These are phyloP conservation scores for Spinibarbus caldwelli DNA, from an alignment of 2,797 vertebrate species.

Conservation along the genomic window DNA sequence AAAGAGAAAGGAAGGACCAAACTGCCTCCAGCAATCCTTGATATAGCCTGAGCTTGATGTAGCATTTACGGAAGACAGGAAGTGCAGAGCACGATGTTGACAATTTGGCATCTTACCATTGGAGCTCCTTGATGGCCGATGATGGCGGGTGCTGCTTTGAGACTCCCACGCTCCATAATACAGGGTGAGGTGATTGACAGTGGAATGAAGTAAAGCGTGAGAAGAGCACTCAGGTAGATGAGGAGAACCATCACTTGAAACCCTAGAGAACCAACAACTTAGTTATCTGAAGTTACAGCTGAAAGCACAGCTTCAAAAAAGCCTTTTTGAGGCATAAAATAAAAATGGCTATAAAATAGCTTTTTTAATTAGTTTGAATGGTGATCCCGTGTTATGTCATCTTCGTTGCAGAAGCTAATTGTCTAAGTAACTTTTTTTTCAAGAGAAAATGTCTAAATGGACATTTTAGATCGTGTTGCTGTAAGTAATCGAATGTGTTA, in stretches of 20 bases:
- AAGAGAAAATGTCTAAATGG: background rate
- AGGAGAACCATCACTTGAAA: slow-evolving; percentile 87
- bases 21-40: slow-evolving; percentile 10
- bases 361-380: background rate
- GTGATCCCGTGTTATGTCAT: background rate
- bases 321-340: background rate
- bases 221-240: slow-evolving; percentile 83
- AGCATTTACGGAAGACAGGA: slow-evolving; percentile 5
- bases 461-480: background rate
- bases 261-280: slow-evolving; percentile 70
- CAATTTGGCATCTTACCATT: slow-evolving; percentile 83
- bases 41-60: slow-evolving; percentile 9
- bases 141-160: slow-evolving; percentile 85
- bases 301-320: background rate
- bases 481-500: background rate
- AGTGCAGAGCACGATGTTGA: too few species aligned
- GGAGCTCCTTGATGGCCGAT: slow-evolving; percentile 91
- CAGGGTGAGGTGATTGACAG: slow-evolving; percentile 93
- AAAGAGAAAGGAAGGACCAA: slow-evolving; percentile 4
- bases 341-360: background rate
- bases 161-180: slow-evolving; percentile 88
- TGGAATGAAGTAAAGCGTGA: slow-evolving; percentile 88
- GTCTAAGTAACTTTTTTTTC: background rate
- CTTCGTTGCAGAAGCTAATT: background rate
- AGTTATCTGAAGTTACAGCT: background rate